A percentile compares a stretch with the other conserved stretches of the same genome.
Conservation (phyloP, 2,113 vertebrate species). For the Amazona vittata region DNA sequence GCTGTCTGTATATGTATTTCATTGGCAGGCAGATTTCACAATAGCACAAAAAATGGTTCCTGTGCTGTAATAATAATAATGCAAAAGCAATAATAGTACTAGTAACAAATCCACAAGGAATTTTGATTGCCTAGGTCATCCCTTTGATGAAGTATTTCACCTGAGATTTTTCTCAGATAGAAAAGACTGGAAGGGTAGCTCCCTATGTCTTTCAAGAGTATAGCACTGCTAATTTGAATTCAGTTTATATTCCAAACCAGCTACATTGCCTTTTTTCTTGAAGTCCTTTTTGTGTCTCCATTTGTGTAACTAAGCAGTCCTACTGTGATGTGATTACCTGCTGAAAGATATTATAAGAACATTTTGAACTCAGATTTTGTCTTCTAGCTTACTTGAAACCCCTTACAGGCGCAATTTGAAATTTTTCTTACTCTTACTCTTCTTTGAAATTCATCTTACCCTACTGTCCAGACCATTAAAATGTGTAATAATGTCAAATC, state of each 20-base stretch:
- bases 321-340: not conserved
- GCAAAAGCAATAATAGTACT: not conserved
- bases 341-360: not conserved
- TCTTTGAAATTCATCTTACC: not conserved
- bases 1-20: not conserved
- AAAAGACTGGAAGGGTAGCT: not conserved
- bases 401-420: not conserved
- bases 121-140: not conserved
- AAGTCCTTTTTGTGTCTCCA: not conserved
- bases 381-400: not conserved
- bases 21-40: not conserved
- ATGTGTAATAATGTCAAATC: not conserved
- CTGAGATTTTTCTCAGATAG: not conserved
- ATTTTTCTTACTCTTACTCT: not conserved
- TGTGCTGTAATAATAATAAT: not conserved
- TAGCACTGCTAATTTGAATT: not conserved
- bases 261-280: not conserved
- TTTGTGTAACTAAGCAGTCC: not conserved
- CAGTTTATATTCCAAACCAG: not conserved
- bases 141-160: not conserved
- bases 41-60: not conserved
- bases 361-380: not conserved
- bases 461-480: not conserved
- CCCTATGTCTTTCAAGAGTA: not conserved
- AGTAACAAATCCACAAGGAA: not conserved